Evolutionary conservation across 2,888 invertebrate genomes (phyloP).

Genomic region (Onchidella celtica): DNA sequence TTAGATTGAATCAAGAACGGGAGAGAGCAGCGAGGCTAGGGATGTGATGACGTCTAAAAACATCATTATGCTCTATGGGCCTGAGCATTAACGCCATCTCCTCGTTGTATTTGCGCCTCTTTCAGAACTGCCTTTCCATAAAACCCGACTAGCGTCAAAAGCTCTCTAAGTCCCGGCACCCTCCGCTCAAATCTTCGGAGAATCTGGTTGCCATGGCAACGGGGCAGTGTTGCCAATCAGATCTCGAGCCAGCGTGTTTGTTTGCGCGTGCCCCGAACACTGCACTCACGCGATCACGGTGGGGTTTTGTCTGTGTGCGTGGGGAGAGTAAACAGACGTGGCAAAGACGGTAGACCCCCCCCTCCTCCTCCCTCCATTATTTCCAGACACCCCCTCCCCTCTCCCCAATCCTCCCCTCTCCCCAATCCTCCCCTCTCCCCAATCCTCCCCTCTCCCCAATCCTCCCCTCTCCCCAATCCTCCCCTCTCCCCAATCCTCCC

Average conservation of each 20-base stretch:
- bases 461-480: too few species aligned
- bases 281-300: constrained; percentile 36
- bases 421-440: too few species aligned
- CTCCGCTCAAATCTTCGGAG: constrained; percentile 29
- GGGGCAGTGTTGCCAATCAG: constrained; percentile 34
- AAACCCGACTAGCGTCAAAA: constrained; percentile 6
- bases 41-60: too few species aligned
- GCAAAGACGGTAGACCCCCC: too few species aligned
- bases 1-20: too few species aligned
- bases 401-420: too few species aligned
- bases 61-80: too few species aligned
- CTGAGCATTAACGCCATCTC: background rate
- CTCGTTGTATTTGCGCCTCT: background rate
- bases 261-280: constrained; percentile 37
- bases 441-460: too few species aligned
- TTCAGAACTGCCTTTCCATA: background rate
- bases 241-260: constrained; percentile 39
- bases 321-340: constrained; percentile 24
- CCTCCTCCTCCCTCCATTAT: too few species aligned
- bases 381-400: too few species aligned
- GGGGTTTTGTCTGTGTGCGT: constrained; percentile 12
- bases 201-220: constrained; percentile 42
- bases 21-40: too few species aligned
- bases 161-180: constrained; percentile 24
- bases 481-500: too few species aligned